Conservation (phyloP, 2,888 invertebrate genomes). For the Ophioninae sp. region DNA sequence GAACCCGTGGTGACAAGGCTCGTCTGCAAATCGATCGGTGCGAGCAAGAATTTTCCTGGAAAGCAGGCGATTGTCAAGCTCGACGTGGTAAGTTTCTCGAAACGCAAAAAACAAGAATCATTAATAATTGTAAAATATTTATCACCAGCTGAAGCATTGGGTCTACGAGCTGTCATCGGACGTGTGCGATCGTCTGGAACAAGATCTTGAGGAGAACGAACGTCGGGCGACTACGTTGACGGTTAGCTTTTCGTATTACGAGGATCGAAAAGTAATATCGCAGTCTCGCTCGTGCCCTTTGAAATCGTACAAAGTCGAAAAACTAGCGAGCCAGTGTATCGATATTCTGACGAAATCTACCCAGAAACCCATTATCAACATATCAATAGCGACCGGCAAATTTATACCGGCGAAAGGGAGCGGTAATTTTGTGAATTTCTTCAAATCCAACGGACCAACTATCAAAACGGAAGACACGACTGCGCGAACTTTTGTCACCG, state of each 20-base stretch:
- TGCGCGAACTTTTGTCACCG: slow-evolving; percentile 1
- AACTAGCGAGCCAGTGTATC: slow-evolving; percentile 86
- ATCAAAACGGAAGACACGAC: slow-evolving; percentile 66
- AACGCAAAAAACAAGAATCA: slow-evolving; percentile 1
- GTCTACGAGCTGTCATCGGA: slow-evolving; percentile 90
- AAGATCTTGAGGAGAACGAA: slow-evolving; percentile 91
- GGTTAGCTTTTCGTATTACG: slow-evolving; percentile 84
- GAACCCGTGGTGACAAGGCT: slow-evolving; percentile 93
- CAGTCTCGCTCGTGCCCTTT: slow-evolving; percentile 85
- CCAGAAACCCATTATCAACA: slow-evolving; percentile 81
- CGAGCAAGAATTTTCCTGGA: slow-evolving; percentile 96
- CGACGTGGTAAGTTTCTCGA: slow-evolving; percentile 82
- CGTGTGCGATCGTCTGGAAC: slow-evolving; percentile 90
- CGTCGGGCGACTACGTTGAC: slow-evolving; percentile 91
- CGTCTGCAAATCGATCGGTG: slow-evolving; percentile 96
- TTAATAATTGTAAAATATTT: slow-evolving; percentile 26
- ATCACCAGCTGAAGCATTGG: slow-evolving; percentile 86
- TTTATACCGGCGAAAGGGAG: slow-evolving; percentile 74
- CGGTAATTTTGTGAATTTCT: slow-evolving; percentile 75
- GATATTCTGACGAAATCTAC: slow-evolving; percentile 86
- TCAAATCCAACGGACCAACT: slow-evolving; percentile 67
- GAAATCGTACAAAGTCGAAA: slow-evolving; percentile 85
- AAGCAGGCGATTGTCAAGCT: slow-evolving; percentile 87
- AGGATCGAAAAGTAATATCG: slow-evolving; percentile 65
- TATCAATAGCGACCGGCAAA: slow-evolving; percentile 83